Percentiles rank a stretch among this genome's conserved stretches.
Evolutionary conservation across 1,140 invertebrate species (phyloP).

Genomic region (Drosophila sproati): DNA sequence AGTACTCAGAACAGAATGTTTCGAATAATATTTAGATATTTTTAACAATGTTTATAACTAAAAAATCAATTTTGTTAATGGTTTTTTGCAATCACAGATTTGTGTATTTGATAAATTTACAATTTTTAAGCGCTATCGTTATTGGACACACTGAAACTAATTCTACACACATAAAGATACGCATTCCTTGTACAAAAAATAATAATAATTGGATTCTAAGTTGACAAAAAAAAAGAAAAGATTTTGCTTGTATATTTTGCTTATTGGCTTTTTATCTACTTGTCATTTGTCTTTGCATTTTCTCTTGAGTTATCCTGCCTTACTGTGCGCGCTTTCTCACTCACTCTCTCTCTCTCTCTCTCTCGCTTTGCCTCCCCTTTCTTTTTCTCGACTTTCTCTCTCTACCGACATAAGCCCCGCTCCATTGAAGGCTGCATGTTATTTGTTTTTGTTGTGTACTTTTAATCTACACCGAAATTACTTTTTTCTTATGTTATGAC

Average conservation of each 20-base stretch:
- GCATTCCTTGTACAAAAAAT: conserved; percentile 27
- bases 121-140: conserved; percentile 38
- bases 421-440: conserved; percentile 55
- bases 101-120: conserved; percentile 19
- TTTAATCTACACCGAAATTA: conserved; percentile 29
- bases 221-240: conserved; percentile 24
- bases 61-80: conserved; percentile 20
- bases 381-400: conserved; percentile 2
- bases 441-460: conserved; percentile 29
- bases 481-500: conserved; percentile 21
- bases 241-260: conserved; percentile 64
- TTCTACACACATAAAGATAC: conserved; percentile 16
- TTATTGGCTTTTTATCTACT: conserved; percentile 61
- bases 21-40: conserved; percentile 28
- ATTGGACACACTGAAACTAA: conserved; percentile 10
- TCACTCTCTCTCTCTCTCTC: conserved; percentile 21
- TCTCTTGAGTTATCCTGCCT: conserved; percentile 35
- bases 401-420: conserved; percentile 6
- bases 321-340: conserved; percentile 42
- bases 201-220: conserved; percentile 28
- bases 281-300: conserved; percentile 21
- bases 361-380: conserved; percentile 2
- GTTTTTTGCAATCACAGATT: conserved; percentile 36
- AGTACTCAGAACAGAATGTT: conserved; percentile 16
- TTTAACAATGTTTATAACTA: conserved; percentile 31